Percentiles rank a stretch among this genome's conserved stretches.
phyloP scores from a whole-genome alignment of 2,797 vertebrate species.

The Hipposideros larvatus region DNA sequence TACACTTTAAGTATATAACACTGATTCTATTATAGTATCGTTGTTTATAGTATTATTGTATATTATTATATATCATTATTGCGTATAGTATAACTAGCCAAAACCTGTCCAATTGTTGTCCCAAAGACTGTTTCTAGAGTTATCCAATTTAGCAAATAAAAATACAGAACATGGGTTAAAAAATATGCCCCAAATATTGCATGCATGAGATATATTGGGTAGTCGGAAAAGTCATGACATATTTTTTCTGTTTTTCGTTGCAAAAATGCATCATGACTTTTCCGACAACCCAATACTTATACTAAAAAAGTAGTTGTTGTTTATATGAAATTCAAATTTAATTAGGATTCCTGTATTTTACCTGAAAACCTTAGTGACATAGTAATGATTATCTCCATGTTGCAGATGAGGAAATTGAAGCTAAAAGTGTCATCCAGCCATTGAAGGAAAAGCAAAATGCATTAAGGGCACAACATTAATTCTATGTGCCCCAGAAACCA shows the following conservation, averaged over 20 bases:
- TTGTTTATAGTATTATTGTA: background rate
- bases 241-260: no score
- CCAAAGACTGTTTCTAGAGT: background rate
- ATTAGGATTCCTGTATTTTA: background rate
- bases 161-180: background rate
- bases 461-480: background rate
- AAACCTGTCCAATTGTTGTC: no score
- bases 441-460: background rate
- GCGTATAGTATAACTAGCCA: background rate
- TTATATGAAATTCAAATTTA: conserved; percentile 31
- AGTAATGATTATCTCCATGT: background rate
- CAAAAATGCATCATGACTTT: no score
- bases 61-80: background rate
- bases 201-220: no score
- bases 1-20: background rate
- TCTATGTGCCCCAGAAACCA: background rate
- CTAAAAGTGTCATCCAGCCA: background rate
- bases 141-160: background rate
- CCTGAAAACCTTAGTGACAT: background rate
- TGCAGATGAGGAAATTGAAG: background rate
- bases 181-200: background rate
- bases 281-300: background rate
- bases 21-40: background rate
- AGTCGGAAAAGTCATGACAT: no score
- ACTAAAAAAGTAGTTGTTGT: conserved; percentile 16